Evolutionary conservation across 1,140 invertebrate species (phyloP).

Genomic region (Bilobella aurantiaca): DNA sequence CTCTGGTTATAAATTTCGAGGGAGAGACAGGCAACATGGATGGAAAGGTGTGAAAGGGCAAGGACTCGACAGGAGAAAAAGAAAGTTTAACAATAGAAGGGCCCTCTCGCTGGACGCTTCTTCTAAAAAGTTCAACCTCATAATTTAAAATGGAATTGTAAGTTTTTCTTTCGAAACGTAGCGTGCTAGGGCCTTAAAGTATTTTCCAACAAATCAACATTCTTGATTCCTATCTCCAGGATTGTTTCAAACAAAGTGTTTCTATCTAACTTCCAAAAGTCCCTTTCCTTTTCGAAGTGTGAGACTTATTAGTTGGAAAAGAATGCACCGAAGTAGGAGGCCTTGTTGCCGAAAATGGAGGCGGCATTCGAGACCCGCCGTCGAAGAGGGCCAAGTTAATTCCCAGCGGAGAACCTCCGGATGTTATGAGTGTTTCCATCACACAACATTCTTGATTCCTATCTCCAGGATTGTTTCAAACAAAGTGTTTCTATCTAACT

Average conservation of each 20-base stretch:
- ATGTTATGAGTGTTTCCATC: slow-evolving; percentile 6
- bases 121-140: neutral
- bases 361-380: no score
- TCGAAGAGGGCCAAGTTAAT: no score
- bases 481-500: no score
- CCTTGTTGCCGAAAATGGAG: no score
- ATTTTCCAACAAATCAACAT: neutral
- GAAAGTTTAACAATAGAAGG: neutral
- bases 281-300: neutral
- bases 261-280: neutral
- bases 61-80: neutral
- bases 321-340: no score
- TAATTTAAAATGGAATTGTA: slow-evolving; percentile 2
- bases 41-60: slow-evolving; percentile 7
- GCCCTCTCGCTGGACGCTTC: neutral
- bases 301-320: slow-evolving; percentile 5
- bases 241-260: no score
- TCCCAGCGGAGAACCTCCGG: neutral
- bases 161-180: neutral
- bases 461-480: neutral
- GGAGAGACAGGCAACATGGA: neutral
- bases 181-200: neutral
- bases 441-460: neutral
- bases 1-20: slow-evolving; percentile 1
- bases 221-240: neutral